These are phyloP conservation scores for Polyommatus iphigenia DNA, from an alignment of 2,888 invertebrate species.

Conservation along the genomic window DNA sequence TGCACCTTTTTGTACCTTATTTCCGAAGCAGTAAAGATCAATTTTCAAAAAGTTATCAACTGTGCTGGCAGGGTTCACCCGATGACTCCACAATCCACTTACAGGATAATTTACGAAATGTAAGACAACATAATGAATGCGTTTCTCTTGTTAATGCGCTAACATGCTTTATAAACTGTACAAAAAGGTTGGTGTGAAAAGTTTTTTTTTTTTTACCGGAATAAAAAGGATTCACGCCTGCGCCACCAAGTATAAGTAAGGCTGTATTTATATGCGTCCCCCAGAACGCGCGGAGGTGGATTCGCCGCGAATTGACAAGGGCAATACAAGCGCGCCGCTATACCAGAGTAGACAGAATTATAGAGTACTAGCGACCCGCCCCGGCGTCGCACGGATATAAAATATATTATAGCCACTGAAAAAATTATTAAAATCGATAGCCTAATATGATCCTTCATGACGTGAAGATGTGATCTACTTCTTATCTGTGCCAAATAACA, in stretches of 20 bases:
- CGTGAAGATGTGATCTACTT: too few species aligned
- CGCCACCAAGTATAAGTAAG: background rate
- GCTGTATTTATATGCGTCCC: too few species aligned
- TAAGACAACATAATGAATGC: slow-evolving; percentile 39
- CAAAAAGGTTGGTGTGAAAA: slow-evolving; percentile 4
- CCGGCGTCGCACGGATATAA: too few species aligned
- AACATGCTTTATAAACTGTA: slow-evolving; percentile 16
- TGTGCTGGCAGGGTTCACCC: slow-evolving; percentile 48
- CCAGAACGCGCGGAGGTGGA: too few species aligned
- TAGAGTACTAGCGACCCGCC: too few species aligned
- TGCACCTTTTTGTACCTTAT: background rate
- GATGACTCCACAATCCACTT: slow-evolving; percentile 36
- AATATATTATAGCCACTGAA: too few species aligned
- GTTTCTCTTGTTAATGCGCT: slow-evolving; percentile 28
- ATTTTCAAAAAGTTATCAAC: background rate
- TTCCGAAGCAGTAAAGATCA: background rate
- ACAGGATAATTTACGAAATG: slow-evolving; percentile 41
- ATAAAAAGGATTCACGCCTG: background rate
- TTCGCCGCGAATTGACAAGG: too few species aligned
- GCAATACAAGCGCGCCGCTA: too few species aligned
- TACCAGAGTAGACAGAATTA: too few species aligned
- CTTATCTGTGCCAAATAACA: too few species aligned
- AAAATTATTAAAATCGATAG: too few species aligned
- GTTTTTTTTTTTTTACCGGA: background rate
- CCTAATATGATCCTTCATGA: too few species aligned